Evolutionary conservation across 2,888 invertebrate genomes (phyloP), one percentile per base, ranked within the genome.

Genomic region (Athalia rosae): DNA sequence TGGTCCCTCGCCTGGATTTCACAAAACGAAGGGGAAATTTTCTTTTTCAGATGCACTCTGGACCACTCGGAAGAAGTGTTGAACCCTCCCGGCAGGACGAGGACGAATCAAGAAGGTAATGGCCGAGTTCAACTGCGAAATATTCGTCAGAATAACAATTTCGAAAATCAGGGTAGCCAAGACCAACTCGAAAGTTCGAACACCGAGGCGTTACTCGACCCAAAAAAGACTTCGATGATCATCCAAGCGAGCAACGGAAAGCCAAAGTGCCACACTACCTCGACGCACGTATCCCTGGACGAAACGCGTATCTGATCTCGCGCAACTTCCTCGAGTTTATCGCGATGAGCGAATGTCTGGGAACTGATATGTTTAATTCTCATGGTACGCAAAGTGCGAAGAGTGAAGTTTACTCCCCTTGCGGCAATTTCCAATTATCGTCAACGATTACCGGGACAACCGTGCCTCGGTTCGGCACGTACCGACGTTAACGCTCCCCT

Each of bases 281-380:
- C 79, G 8, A 78, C 73, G 3, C 77, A 78, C 41, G 69, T 5
- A 11, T 43, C 69, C 9, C 80, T 79, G 13, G 82, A 79, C 11
- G 86, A 86, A 69, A 84, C 86, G 9, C 81, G 81, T 43, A 85
- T 86, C 78, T 86, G 71, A 77, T 74, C 74, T 13, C 4, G 28
- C 28, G 28, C 2, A 28, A 58, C 71, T 71, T 7, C n/a, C 58
- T 58, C 13, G 71, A n/a, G 13, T 41, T 43, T n/a, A 5, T 69
- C 48, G 53, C 56, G 9, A 9, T 50, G 53, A 67, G 15, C 8
- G 41, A 67, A 9, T 56, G 8, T 43, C n/a, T 4, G n/a, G 56
- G n/a, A 43, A 28, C 15, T 56, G 6, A 61, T 61, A 8, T 13
- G n/a, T 50, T 28, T 28, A 28, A 28, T 28, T 28, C 28, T 28